Evolutionary conservation across 92 coral and sea anemone genomes (phyloP).

Genomic region (Pocillopora grandis): DNA sequence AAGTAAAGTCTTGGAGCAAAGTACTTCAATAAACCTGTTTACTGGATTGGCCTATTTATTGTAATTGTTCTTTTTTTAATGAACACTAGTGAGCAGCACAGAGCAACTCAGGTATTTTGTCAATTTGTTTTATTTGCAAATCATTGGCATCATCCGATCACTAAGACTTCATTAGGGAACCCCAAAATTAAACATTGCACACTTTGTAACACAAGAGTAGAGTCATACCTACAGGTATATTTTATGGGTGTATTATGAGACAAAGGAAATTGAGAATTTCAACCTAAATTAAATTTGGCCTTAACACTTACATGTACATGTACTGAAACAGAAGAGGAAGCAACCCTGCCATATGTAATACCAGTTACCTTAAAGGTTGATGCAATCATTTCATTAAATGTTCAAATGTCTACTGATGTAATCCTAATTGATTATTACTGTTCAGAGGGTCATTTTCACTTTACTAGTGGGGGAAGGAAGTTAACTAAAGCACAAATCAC

Average conservation of each 20-base stretch:
- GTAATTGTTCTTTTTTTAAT: not conserved
- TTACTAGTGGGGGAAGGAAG: conserved; percentile 47
- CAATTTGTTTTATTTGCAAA: conserved; percentile 17
- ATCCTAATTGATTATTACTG: not conserved
- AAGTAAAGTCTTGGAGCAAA: conserved; percentile 18
- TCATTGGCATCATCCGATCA: not conserved
- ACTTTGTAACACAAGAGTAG: conserved; percentile 1
- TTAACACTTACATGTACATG: not conserved
- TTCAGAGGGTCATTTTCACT: conserved; percentile 38
- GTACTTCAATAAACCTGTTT: not conserved
- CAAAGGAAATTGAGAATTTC: conserved; percentile 2
- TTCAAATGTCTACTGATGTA: conserved; percentile 34
- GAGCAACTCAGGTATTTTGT: not conserved
- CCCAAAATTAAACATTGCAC: conserved; percentile 3
- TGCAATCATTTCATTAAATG: conserved; percentile 21
- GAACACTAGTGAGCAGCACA: conserved; percentile 6
- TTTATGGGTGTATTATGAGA: not conserved
- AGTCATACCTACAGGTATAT: not conserved
- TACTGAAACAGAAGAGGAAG: conserved; percentile 6
- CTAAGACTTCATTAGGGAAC: conserved; percentile 10
- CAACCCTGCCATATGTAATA: not conserved
- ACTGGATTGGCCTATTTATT: conserved; percentile 15
- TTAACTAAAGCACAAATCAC: conserved; percentile 59
- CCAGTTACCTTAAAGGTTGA: conserved; percentile 22
- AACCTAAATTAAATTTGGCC: not conserved